Evolutionary conservation across 2,113 vertebrate genomes (phyloP), one percentile per base, ranked within the genome.

Genomic region (Melanocharis versteri): DNA sequence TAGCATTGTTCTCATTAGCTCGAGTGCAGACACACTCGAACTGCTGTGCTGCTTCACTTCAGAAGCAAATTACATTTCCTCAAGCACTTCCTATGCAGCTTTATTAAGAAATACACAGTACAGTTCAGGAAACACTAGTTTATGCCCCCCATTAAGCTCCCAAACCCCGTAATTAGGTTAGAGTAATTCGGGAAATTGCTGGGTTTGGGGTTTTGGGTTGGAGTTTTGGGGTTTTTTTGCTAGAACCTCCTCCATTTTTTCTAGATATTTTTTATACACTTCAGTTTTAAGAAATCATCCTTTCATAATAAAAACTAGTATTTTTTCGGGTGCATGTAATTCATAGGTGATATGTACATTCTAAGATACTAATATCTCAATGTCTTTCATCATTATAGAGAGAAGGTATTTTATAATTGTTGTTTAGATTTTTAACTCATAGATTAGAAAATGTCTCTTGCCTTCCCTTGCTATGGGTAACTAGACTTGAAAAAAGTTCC

Each of bases 11-110:
- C 58, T 87, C 51, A 33, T 62, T 76, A 76, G 9, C 39, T 69
- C 0, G 0, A 73, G 24, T 44, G 53, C 80, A 56, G 42, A 58
- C 31, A 44, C 35, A 65, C 53, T 78, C 0, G 0, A 31, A 17
- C 7, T 48, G n/a, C 72, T 77, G 19, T 89, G 45, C 58, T 91
- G 54, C 37, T 73, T 77, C 58, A 40, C 54, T 87, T 89, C 77
- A 89, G 77, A 76, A 89, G 21, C 20, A 81, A 91, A 84, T 91
- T 65, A 16, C 62, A 37, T 87, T 91, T 53, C 64, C n/a, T 81
- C 21, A 87, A 77, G 58, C 16, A 70, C 54, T 84, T 93, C 58
- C 71, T 78, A 3, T 70, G 37, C 37, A 78, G 12, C 54, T 81
- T 80, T 61, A 60, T 64, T 62, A 88, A 85, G 75, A 62, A 71